phyloP scores from a whole-genome alignment of 2,113 vertebrate species.

The Jacana jacana region DNA sequence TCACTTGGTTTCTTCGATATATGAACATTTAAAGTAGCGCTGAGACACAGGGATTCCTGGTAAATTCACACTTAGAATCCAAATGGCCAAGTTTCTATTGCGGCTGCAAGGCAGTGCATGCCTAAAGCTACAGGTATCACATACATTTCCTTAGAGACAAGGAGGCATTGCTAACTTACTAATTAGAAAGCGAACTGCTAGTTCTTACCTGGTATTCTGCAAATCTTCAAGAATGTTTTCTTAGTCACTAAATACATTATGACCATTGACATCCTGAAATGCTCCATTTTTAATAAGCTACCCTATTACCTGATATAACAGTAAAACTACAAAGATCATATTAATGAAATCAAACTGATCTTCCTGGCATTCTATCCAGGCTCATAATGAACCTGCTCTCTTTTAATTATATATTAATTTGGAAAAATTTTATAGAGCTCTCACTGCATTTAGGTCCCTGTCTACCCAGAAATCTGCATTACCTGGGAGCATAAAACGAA shows the following conservation, averaged over 20 bases:
- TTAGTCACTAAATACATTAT: conserved; percentile 14
- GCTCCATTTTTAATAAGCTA: background rate
- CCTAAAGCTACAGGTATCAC: background rate
- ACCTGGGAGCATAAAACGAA: background rate
- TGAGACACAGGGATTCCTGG: background rate
- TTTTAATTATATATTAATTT: background rate
- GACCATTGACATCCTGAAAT: background rate
- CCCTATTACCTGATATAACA: background rate
- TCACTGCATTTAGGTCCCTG: background rate
- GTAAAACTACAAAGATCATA: background rate
- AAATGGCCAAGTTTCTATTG: background rate
- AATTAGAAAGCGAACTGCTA: conserved; percentile 13
- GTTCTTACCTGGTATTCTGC: background rate
- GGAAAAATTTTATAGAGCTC: background rate
- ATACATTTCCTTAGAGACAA: background rate
- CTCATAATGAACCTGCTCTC: background rate
- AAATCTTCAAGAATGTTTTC: conserved; percentile 13
- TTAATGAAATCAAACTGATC: background rate
- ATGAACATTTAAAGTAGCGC: background rate
- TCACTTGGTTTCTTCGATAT: background rate
- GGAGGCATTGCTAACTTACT: background rate
- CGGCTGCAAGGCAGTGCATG: background rate
- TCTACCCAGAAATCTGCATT: background rate
- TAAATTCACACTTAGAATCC: background rate
- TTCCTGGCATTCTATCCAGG: background rate